A percentile compares a stretch with the other conserved stretches of the same genome.
Conservation (phyloP, 2,888 invertebrate genomes). For the Rhodophaea formosa region DNA sequence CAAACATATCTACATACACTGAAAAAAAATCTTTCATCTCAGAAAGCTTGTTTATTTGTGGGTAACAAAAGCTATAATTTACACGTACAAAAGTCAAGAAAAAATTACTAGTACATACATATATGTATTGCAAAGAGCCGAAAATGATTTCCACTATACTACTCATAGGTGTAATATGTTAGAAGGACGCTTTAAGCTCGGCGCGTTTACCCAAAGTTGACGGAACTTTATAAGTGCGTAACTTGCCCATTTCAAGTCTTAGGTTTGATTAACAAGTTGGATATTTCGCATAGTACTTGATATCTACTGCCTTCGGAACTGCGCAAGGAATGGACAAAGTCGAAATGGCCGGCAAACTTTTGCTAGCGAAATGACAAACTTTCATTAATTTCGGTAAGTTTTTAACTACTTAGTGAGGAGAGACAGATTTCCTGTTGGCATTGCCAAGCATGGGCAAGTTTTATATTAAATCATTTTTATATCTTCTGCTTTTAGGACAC, state of each 20-base stretch:
- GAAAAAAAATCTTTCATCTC: no score
- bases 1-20: no score
- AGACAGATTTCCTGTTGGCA: not conserved
- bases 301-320: not conserved
- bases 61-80: no score
- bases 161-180: no score
- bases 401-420: constrained; percentile 2
- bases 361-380: constrained; percentile 3
- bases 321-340: not conserved
- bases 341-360: constrained; percentile 7
- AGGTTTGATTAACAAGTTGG: constrained; percentile 2
- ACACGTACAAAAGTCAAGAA: no score
- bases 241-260: not conserved
- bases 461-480: not conserved
- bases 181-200: no score
- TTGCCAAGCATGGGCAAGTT: not conserved
- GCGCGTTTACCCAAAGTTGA: no score
- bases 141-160: not conserved
- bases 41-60: no score
- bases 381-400: constrained; percentile 10
- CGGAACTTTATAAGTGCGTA: not conserved
- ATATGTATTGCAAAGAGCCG: no score
- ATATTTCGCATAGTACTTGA: not conserved
- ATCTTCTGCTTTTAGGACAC: not conserved
- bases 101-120: no score